Evolutionary conservation across 2,113 vertebrate genomes (phyloP).

Genomic region (Melanocharis versteri): DNA sequence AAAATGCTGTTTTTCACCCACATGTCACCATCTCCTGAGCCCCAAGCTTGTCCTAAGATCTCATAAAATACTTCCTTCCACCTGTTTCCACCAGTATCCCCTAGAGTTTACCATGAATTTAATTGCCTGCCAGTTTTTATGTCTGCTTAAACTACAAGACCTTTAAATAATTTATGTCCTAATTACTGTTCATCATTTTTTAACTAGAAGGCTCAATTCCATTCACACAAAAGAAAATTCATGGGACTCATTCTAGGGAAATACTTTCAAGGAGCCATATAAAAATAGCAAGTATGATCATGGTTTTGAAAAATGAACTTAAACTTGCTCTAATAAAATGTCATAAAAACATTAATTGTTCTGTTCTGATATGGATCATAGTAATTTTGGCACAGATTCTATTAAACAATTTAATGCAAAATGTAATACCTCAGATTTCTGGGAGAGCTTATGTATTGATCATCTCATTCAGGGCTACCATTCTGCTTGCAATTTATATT

Average conservation of each 20-base stretch:
- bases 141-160: constrained; percentile 30
- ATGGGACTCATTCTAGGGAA: background rate
- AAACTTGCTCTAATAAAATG: constrained; percentile 11
- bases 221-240: constrained; percentile 37
- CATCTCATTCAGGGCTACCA: background rate
- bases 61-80: constrained; percentile 55
- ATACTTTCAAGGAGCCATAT: constrained; percentile 31
- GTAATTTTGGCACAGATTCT: constrained; percentile 9
- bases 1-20: constrained; percentile 45
- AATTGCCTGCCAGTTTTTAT: constrained; percentile 61
- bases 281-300: constrained; percentile 8
- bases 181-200: constrained; percentile 76
- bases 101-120: constrained; percentile 48
- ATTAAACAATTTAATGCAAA: constrained; percentile 20
- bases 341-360: constrained; percentile 1
- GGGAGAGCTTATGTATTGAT: constrained; percentile 10
- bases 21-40: constrained; percentile 18
- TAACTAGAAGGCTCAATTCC: constrained; percentile 61
- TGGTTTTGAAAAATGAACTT: constrained; percentile 23
- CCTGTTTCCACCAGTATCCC: constrained; percentile 51
- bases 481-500: constrained; percentile 16
- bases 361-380: background rate
- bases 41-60: constrained; percentile 44
- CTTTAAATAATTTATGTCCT: constrained; percentile 76
- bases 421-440: constrained; percentile 12